Conservation (phyloP, 2,797 vertebrate species). For the Spinibarbus caldwelli region DNA sequence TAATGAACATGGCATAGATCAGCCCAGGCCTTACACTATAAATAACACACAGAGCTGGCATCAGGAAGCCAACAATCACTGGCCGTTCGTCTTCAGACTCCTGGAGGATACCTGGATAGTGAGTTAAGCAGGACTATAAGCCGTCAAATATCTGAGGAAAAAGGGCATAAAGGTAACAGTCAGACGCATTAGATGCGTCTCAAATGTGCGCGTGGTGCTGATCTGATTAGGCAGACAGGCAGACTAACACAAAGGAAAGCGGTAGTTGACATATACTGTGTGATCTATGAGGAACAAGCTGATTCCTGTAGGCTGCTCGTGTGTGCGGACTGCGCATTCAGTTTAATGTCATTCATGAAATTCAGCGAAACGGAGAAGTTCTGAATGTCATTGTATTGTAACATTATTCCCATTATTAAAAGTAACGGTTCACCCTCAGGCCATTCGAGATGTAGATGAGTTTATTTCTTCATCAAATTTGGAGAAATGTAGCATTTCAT, state of each 20-base stretch:
- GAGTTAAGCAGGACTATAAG: neutral
- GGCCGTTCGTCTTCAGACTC: neutral
- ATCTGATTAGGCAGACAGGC: neutral
- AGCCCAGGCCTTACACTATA: slow-evolving; percentile 71
- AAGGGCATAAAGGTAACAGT: neutral
- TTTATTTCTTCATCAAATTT: neutral
- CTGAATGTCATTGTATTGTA: neutral
- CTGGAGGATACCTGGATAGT: neutral
- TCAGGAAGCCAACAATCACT: slow-evolving; percentile 16
- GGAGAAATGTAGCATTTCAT: neutral
- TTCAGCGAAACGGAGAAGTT: neutral
- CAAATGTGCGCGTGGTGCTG: slow-evolving; percentile 5
- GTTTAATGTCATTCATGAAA: no score
- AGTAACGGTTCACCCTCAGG: neutral
- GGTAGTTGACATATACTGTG: slow-evolving; percentile 9
- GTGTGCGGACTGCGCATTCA: neutral
- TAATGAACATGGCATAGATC: slow-evolving; percentile 79
- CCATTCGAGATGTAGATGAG: neutral
- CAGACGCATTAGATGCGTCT: neutral
- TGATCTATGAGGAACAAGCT: slow-evolving; percentile 54
- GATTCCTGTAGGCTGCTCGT: neutral
- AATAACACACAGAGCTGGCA: slow-evolving; percentile 64
- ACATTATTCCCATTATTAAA: neutral
- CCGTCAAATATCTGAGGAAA: neutral
- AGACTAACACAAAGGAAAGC: slow-evolving; percentile 36